Percentiles rank a stretch among this genome's conserved stretches.
Evolutionary conservation across 30 jellyfish, hydroid and myxozoan genomes (phyloP).

Genomic region (Rhopilema esculentum): DNA sequence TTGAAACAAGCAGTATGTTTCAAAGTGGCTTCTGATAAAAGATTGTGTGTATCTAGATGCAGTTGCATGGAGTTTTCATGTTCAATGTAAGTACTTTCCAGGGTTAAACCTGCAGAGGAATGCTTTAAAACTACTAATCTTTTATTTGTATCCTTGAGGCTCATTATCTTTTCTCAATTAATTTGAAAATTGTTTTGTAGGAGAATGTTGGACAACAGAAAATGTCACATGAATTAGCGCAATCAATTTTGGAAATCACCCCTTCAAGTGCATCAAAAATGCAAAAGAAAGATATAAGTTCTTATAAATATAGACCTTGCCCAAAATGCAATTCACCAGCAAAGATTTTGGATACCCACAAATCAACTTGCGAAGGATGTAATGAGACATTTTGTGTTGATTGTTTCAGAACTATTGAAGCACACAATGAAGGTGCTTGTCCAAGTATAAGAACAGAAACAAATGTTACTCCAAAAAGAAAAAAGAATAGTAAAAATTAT

Average conservation of each 20-base stretch:
- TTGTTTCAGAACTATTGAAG: conserved; percentile 39
- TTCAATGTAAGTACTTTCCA: too few relatives aligned
- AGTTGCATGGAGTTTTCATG: too few relatives aligned
- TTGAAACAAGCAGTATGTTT: too few relatives aligned
- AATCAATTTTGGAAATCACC: conserved; percentile 37
- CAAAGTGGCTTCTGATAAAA: too few relatives aligned
- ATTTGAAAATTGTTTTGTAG: conserved; percentile 9
- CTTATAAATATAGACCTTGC: conserved; percentile 38
- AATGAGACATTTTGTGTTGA: conserved; percentile 38
- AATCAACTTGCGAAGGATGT: conserved; percentile 31
- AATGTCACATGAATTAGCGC: conserved; percentile 35
- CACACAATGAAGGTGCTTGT: conserved; percentile 18
- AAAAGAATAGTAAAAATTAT: conserved; percentile 2
- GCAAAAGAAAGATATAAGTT: neutral
- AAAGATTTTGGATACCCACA: conserved; percentile 8
- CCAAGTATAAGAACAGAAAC: neutral
- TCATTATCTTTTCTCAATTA: neutral
- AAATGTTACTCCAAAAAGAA: conserved; percentile 1
- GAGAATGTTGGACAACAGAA: conserved; percentile 65
- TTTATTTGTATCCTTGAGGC: neutral
- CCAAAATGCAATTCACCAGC: conserved; percentile 71
- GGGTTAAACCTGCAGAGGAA: too few relatives aligned
- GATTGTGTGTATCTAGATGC: too few relatives aligned
- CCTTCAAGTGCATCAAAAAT: conserved; percentile 57
- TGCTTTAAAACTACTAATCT: too few relatives aligned